These are phyloP conservation scores for Nerophis lumbriciformis DNA, from an alignment of 2,113 vertebrate genomes.

Conservation along the genomic window DNA sequence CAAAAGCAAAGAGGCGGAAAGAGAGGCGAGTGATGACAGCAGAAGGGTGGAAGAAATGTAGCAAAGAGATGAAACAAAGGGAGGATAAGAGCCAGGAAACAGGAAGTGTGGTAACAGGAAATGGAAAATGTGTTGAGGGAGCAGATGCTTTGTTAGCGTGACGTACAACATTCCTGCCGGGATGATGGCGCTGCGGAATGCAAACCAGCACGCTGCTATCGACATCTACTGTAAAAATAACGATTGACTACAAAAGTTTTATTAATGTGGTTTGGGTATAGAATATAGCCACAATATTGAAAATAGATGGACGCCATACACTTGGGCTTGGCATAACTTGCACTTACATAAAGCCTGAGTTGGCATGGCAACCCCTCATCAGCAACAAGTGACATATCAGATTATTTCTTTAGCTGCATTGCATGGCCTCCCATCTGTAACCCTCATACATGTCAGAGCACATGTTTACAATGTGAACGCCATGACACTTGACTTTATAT, in stretches of 20 bases:
- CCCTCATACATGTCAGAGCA: not conserved
- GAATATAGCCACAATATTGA: not conserved
- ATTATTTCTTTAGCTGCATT: not conserved
- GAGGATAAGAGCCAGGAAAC: slow-evolving; percentile 63
- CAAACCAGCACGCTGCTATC: not conserved
- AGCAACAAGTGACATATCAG: slow-evolving; percentile 4
- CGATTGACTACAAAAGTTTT: not conserved
- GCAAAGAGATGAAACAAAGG: slow-evolving; percentile 51
- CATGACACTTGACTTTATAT: not conserved
- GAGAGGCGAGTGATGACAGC: slow-evolving; percentile 18
- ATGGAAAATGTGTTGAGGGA: slow-evolving; percentile 47
- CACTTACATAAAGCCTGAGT: not conserved
- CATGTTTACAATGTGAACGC: not conserved
- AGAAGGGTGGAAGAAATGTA: slow-evolving; percentile 21
- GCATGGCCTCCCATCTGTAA: not conserved
- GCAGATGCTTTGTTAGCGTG: slow-evolving; percentile 48
- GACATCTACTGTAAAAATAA: not conserved
- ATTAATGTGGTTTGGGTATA: too few species aligned
- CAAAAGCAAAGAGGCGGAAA: not conserved
- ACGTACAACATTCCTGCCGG: slow-evolving; percentile 18
- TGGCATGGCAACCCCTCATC: not conserved
- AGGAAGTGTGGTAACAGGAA: slow-evolving; percentile 60
- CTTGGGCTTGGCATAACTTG: not conserved
- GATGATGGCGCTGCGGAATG: not conserved
- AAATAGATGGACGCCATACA: not conserved